These are phyloP conservation scores for human (Homo sapiens) DNA, from an alignment of 2,113 vertebrate species.

Conservation along the genomic window DNA sequence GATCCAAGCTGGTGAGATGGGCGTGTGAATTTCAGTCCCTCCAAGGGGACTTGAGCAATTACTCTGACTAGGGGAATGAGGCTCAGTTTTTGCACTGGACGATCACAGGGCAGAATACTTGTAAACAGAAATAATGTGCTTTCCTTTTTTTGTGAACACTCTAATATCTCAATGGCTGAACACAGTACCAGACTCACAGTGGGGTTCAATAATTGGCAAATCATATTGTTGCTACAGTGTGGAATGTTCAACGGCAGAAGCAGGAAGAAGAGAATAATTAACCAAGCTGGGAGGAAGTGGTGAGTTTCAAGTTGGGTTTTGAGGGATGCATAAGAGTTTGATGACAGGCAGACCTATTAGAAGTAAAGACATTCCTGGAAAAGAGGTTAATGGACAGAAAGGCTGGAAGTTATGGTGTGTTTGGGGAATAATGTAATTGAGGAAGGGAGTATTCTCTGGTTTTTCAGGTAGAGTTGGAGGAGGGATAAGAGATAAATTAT, in stretches of 20 bases:
- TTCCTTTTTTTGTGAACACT: neutral
- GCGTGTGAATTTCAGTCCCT: neutral
- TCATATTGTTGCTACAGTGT: neutral
- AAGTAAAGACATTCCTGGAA: neutral
- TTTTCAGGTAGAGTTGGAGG: neutral
- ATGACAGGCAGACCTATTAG: neutral
- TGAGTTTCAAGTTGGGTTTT: neutral
- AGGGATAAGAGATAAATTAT: neutral
- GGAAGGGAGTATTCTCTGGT: neutral
- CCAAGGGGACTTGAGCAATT: neutral
- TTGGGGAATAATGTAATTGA: neutral
- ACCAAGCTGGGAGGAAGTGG: neutral
- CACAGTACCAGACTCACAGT: rapidly evolving
- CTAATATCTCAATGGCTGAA: neutral
- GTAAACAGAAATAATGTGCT: neutral
- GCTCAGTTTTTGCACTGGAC: neutral
- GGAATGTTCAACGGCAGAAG: neutral
- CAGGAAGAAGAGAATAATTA: neutral
- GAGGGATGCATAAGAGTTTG: neutral
- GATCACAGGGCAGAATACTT: rapidly evolving
- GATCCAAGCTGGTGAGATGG: neutral
- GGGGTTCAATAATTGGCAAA: neutral
- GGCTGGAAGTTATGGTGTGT: neutral
- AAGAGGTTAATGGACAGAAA: neutral
- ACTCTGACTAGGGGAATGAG: neutral